Base-by-base conservation (phyloP, 23 tunicate species). In the Botrylloides violaceus region DNA sequence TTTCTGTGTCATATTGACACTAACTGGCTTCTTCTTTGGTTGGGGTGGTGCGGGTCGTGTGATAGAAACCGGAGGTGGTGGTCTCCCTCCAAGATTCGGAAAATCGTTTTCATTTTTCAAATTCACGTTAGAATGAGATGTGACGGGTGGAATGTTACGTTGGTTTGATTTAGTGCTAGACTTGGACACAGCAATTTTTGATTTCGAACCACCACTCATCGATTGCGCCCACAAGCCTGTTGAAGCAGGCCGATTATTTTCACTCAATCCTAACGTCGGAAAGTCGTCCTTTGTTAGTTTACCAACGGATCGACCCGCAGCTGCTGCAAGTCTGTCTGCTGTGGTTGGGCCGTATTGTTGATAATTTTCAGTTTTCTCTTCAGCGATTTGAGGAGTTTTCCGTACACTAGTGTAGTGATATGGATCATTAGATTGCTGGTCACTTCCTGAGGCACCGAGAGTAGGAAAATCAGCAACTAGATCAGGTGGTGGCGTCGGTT, bases 251-350 rank as follows among this genome's bases (percentile, higher is more conserved):
- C 37, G 43, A 19, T 28, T 20, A 4, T 4, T 24, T 20, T 68
- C 26, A 9, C 59, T 0, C 0, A 39, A 12, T 36, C 74, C 74
- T 36, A 68, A 28, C 36, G 58, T 37, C 56, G 74, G 74, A 2
- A 68, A 68, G 29, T 68, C 74, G 0, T 68, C 74, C 9, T 68
- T 36, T 19, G 59, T 19, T 0, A 68, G 20, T 1, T 24, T 37
- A 43, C 74, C 74, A 1, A 26, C 58, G 1, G 74, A 68, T 20
- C 74, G 56, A 1, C 74, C 74, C 6, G 30, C 74, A 6, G 74
- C 74, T 2, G 58, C 57, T 0, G 74, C 74, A 21, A 68, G 0
- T 68, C 37, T 68, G 0, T 15, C 12, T 5, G 74, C 74, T 19
- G 74, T 22, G 4, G 74, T 68, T 7, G 15, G 53, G 15, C 12